These are phyloP conservation scores for Lordiphosa clarofinis DNA, from an alignment of 1,140 invertebrate species.

Conservation along the genomic window DNA sequence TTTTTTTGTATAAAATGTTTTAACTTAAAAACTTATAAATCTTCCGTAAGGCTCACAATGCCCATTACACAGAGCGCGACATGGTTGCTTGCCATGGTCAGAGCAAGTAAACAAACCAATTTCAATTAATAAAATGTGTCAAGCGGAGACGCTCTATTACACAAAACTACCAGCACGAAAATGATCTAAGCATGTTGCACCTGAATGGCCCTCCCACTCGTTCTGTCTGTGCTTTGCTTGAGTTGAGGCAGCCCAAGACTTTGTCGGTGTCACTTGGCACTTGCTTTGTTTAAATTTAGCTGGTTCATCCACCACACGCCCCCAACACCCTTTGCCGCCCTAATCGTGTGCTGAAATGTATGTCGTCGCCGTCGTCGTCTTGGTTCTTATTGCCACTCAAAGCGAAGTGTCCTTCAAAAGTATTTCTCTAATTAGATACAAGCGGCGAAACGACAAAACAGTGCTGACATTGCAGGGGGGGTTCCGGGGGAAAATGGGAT, in stretches of 20 bases:
- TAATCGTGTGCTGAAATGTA: slow-evolving; percentile 35
- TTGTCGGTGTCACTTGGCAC: slow-evolving; percentile 38
- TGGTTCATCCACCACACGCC: background rate
- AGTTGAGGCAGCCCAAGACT: slow-evolving; percentile 33
- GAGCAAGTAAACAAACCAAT: slow-evolving; percentile 62
- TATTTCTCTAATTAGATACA: slow-evolving; percentile 74
- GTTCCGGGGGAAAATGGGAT: background rate
- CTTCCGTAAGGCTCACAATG: slow-evolving; percentile 10
- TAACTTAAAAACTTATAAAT: too few relatives aligned
- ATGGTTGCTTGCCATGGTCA: slow-evolving; percentile 7
- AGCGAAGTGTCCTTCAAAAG: slow-evolving; percentile 74
- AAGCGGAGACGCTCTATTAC: slow-evolving; percentile 67
- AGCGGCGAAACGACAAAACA: slow-evolving; percentile 30
- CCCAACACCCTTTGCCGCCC: background rate
- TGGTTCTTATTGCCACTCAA: slow-evolving; percentile 54
- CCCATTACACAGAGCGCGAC: slow-evolving; percentile 12
- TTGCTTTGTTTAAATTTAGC: slow-evolving; percentile 61
- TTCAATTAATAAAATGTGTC: slow-evolving; percentile 76
- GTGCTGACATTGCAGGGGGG: slow-evolving; percentile 30
- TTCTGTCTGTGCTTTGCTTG: slow-evolving; percentile 5
- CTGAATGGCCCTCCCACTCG: slow-evolving; percentile 32
- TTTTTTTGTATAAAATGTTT: too few relatives aligned
- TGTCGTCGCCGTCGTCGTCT: slow-evolving; percentile 39
- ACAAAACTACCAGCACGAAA: slow-evolving; percentile 35
- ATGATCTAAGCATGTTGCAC: slow-evolving; percentile 44